Percentiles rank a stretch among this genome's conserved stretches.
Evolutionary conservation across 2,888 invertebrate species (phyloP).

Genomic region (Hypena proboscidalis): DNA sequence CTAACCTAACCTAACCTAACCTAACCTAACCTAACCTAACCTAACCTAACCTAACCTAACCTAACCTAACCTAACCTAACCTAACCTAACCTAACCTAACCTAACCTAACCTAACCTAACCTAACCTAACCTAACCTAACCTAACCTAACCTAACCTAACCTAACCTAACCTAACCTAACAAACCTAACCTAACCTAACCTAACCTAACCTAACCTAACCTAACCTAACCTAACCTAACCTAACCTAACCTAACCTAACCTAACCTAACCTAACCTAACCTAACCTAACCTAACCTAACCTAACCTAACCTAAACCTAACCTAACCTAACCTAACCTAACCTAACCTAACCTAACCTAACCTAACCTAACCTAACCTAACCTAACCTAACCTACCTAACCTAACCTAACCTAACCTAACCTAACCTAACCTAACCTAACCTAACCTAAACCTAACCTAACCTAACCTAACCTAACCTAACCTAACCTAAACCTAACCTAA

Average conservation of each 20-base stretch:
- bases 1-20: slow-evolving; percentile 18
- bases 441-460: slow-evolving; percentile 10
- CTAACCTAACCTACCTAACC: slow-evolving; percentile 20
- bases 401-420: slow-evolving; percentile 20
- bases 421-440: slow-evolving; percentile 11
- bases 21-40: slow-evolving; percentile 18
- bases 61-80: slow-evolving; percentile 19
- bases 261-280: slow-evolving; percentile 11
- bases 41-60: slow-evolving; percentile 20
- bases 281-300: slow-evolving; percentile 13
- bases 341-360: slow-evolving; percentile 11
- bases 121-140: slow-evolving; percentile 21
- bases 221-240: slow-evolving; percentile 14
- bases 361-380: slow-evolving; percentile 11
- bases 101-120: slow-evolving; percentile 13
- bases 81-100: slow-evolving; percentile 9
- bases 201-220: slow-evolving; percentile 9
- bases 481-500: slow-evolving; percentile 10
- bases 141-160: slow-evolving; percentile 20
- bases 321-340: slow-evolving; percentile 12
- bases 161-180: slow-evolving; percentile 25
- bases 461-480: slow-evolving; percentile 10
- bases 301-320: slow-evolving; percentile 12
- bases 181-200: slow-evolving; percentile 10
- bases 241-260: slow-evolving; percentile 9